Evolutionary conservation across 1,140 invertebrate species (phyloP).

Genomic region (Homarus americanus): DNA sequence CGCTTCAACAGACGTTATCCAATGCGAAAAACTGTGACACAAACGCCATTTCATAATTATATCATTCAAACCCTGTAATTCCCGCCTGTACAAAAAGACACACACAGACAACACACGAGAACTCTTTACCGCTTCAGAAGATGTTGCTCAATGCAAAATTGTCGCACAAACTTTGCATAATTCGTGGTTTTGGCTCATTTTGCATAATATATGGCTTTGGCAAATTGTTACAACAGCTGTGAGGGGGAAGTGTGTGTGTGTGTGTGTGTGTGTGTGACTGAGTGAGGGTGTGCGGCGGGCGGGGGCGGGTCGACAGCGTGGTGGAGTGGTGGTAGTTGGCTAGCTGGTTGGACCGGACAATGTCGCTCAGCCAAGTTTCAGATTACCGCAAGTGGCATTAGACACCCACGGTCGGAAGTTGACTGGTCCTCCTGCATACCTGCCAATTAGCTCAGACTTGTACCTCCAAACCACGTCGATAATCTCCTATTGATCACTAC

Average conservation of each 20-base stretch:
- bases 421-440: slow-evolving; percentile 12
- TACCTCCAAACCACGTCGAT: slow-evolving; percentile 16
- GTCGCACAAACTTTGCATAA: slow-evolving; percentile 51
- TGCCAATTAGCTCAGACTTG: slow-evolving; percentile 15
- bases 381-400: slow-evolving; percentile 9
- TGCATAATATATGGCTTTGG: slow-evolving; percentile 45
- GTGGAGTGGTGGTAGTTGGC: not conserved
- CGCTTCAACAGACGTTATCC: no score
- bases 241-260: not conserved
- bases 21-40: no score
- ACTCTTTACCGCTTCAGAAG: not conserved
- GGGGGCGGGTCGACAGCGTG: slow-evolving; percentile 6
- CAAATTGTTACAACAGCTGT: slow-evolving; percentile 21
- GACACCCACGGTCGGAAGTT: slow-evolving; percentile 30
- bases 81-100: not conserved
- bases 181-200: slow-evolving; percentile 46
- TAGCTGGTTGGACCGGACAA: not conserved
- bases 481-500: not conserved
- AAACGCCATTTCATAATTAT: not conserved
- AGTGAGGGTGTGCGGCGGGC: not conserved
- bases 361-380: not conserved
- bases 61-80: not conserved
- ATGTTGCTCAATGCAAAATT: slow-evolving; percentile 35
- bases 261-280: not conserved
- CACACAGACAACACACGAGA: not conserved